Percentiles rank a stretch among this genome's conserved stretches.
Evolutionary conservation across 2,888 invertebrate genomes (phyloP).

Genomic region (Chalcosyrphus nemorum): DNA sequence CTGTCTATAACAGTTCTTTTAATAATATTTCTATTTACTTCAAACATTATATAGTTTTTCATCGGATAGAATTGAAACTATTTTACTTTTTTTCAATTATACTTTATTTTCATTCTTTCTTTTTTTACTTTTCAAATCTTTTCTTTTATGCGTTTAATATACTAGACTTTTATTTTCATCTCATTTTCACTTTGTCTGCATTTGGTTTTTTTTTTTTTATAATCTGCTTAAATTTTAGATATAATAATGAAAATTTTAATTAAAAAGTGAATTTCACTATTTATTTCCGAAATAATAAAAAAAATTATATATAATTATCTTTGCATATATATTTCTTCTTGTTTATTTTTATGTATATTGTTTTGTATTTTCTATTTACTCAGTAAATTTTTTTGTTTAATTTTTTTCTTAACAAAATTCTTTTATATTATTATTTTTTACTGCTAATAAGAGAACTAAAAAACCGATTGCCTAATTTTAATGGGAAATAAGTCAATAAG

Average conservation of each 20-base stretch:
- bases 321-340: slow-evolving; percentile 43
- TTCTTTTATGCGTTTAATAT: slow-evolving; percentile 64
- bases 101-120: slow-evolving; percentile 64
- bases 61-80: no score
- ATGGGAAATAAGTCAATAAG: slow-evolving; percentile 65
- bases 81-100: slow-evolving; percentile 48
- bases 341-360: slow-evolving; percentile 65
- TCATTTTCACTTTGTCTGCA: slow-evolving; percentile 58
- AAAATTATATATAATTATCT: slow-evolving; percentile 52
- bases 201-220: slow-evolving; percentile 35
- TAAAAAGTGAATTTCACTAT: slow-evolving; percentile 71
- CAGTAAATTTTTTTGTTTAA: slow-evolving; percentile 37
- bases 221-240: slow-evolving; percentile 68
- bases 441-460: slow-evolving; percentile 23
- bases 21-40: no score
- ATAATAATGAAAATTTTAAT: slow-evolving; percentile 71
- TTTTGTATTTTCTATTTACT: slow-evolving; percentile 68
- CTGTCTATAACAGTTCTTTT: no score
- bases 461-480: slow-evolving; percentile 44
- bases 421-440: slow-evolving; percentile 48
- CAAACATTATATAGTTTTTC: no score
- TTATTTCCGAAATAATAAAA: slow-evolving; percentile 59
- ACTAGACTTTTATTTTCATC: slow-evolving; percentile 62
- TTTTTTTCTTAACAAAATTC: slow-evolving; percentile 50
- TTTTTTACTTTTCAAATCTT: slow-evolving; percentile 35